phyloP scores from a whole-genome alignment of 2,888 invertebrate species.

The Cotesia congregata region DNA sequence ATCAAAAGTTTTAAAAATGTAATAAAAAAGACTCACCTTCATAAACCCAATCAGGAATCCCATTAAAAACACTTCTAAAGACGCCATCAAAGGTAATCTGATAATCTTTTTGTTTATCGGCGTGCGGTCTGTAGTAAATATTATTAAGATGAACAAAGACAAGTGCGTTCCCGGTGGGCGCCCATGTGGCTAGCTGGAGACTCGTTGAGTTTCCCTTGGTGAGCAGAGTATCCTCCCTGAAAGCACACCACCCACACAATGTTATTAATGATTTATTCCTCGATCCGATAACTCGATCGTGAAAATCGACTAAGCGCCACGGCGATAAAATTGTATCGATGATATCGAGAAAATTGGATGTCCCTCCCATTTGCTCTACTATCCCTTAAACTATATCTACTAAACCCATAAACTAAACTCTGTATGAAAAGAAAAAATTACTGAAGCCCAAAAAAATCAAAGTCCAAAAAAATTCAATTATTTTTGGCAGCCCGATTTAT shows the following conservation, averaged over 20 bases:
- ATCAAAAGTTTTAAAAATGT: not conserved
- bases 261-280: constrained; percentile 17
- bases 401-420: constrained; percentile 7
- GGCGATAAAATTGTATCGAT: constrained; percentile 22
- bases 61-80: constrained; percentile 80
- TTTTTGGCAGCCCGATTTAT: constrained; percentile 28
- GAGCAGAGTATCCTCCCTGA: constrained; percentile 56
- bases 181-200: constrained; percentile 84
- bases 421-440: not conserved
- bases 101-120: constrained; percentile 68
- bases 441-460: not conserved
- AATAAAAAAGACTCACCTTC: constrained; percentile 76
- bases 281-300: constrained; percentile 2
- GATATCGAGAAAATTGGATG: not conserved
- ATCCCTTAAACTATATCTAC: not conserved
- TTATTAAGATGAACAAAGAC: constrained; percentile 83
- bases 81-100: constrained; percentile 78
- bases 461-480: constrained; percentile 23
- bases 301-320: constrained; percentile 15
- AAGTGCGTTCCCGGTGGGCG: constrained; percentile 80
- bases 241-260: constrained; percentile 32
- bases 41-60: constrained; percentile 95
- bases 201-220: constrained; percentile 69
- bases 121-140: constrained; percentile 79
- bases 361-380: not conserved